Base-by-base conservation (phyloP, 2,888 invertebrate genomes). In the Terebella lapidaria region DNA sequence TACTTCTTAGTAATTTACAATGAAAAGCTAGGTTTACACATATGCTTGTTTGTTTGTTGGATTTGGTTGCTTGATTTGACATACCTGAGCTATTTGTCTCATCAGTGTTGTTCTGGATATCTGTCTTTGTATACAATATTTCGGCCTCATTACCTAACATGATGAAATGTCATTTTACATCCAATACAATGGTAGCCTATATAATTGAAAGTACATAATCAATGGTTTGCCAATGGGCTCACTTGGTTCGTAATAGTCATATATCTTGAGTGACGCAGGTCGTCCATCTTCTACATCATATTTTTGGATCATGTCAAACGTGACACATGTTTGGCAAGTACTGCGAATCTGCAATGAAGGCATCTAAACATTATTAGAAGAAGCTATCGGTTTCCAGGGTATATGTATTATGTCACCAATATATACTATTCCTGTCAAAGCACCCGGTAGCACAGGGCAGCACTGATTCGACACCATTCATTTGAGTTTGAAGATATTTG, bases 241-340 rank as follows among this genome's bases (percentile, higher is more conserved):
- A 70, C 72, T 73, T 45, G 72, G 72, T 60, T 74, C 69, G 51
- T 76, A 76, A 59, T 76, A 76, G 58, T 76, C 76, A 54, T 72
- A 74, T 15, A 75, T 66, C 29, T 62, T 69, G 27, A 74, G 66
- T 2, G 64, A 60, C 22, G 71, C 71, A 15, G 72, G 71, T 49
- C 71, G 56, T 5, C 46, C 58, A 27, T 29, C 26, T 5, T 60
- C 63, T 15, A 66, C 59, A 15, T 51, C 29, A 45, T 54, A 59
- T 26, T 49, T 29, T 20, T 58, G 54, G 26, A 26, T 22, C 0
- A 58, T 58, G 24, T 63, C 58, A 61, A 66, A 63, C n/a, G 42
- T 47, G 2, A 65, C 35, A 35, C 66, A 66, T 10, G 65, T 65
- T 3, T 28, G 28, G 46, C 65, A 65, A 10, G 25, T 51, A 26